Evolutionary conservation across 2,888 invertebrate species (phyloP).

Genomic region (Cremastinae sp.): DNA sequence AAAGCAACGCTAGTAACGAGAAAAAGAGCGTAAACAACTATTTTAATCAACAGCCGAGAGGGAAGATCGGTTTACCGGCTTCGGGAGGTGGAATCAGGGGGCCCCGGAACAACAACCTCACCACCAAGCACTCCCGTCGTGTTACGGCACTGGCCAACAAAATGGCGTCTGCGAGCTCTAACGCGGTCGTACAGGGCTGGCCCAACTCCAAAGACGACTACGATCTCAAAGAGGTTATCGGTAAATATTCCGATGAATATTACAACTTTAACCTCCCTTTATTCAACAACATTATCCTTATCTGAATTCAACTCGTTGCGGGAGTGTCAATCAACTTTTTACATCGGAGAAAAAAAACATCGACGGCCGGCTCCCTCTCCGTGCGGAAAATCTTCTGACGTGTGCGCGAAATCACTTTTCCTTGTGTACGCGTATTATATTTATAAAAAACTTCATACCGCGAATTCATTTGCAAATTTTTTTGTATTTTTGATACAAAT

Average conservation of each 20-base stretch:
- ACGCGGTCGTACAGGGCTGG: constrained; percentile 84
- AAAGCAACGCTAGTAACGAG: constrained; percentile 6
- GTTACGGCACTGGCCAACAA: constrained; percentile 83
- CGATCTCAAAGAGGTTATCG: constrained; percentile 95
- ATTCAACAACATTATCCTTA: constrained; percentile 4
- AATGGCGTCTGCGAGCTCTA: constrained; percentile 83
- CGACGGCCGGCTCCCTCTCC: constrained; percentile 42
- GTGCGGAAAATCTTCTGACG: constrained; percentile 41
- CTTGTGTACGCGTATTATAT: constrained; percentile 17
- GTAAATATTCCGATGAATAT: constrained; percentile 82
- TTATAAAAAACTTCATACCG: too few relatives aligned
- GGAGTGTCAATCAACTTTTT: constrained; percentile 16
- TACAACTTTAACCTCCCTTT: constrained; percentile 10
- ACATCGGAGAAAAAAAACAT: constrained; percentile 11
- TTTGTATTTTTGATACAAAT: constrained; percentile 59
- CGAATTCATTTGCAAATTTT: constrained; percentile 38
- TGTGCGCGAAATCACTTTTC: constrained; percentile 52
- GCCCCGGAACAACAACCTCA: constrained; percentile 76
- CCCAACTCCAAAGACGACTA: constrained; percentile 95
- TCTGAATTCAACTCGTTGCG: not conserved
- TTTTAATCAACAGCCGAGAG: constrained; percentile 47
- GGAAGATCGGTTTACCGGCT: constrained; percentile 58
- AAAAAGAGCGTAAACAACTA: constrained; percentile 42
- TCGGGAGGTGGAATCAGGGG: constrained; percentile 66
- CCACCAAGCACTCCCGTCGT: constrained; percentile 80